Conservation (phyloP, 2,888 invertebrate genomes). For the Pollenia amentaria region DNA sequence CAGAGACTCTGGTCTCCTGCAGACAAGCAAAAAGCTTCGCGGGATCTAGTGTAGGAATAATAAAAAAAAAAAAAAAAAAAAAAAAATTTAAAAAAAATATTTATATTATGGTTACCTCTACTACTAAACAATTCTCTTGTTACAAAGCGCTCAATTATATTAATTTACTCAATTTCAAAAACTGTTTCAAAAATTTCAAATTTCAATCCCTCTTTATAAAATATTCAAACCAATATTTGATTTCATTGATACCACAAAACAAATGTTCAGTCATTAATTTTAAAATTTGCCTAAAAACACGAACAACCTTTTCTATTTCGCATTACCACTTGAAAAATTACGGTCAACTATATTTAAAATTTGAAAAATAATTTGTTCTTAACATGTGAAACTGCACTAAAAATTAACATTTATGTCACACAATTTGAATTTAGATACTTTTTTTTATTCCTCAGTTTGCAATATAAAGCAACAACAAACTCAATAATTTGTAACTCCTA, state of each 20-base stretch:
- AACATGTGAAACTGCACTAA: slow-evolving; percentile 36
- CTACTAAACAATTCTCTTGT: background rate
- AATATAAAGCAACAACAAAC: slow-evolving; percentile 46
- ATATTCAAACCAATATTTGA: background rate
- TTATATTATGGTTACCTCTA: too few relatives aligned
- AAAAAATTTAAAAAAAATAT: too few relatives aligned
- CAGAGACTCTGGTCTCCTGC: too few relatives aligned
- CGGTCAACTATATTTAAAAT: slow-evolving; percentile 24
- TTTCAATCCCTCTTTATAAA: background rate
- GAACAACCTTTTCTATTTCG: background rate
- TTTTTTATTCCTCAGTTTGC: background rate
- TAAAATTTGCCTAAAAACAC: background rate
- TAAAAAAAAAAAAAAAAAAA: too few relatives aligned
- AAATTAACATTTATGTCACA: slow-evolving; percentile 27
- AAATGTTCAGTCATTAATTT: slow-evolving; percentile 17
- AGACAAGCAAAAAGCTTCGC: too few relatives aligned
- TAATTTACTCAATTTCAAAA: background rate
- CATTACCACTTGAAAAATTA: background rate
- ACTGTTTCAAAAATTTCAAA: background rate
- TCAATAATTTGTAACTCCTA: slow-evolving; percentile 68
- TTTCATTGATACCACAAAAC: background rate
- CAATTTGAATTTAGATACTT: background rate
- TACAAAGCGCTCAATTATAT: background rate
- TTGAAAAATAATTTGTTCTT: slow-evolving; percentile 33
- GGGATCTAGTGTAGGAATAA: too few relatives aligned